Percentiles rank a stretch among this genome's conserved stretches.
Conservation (phyloP, 2,888 invertebrate genomes). For the Drosophila maculinotata region DNA sequence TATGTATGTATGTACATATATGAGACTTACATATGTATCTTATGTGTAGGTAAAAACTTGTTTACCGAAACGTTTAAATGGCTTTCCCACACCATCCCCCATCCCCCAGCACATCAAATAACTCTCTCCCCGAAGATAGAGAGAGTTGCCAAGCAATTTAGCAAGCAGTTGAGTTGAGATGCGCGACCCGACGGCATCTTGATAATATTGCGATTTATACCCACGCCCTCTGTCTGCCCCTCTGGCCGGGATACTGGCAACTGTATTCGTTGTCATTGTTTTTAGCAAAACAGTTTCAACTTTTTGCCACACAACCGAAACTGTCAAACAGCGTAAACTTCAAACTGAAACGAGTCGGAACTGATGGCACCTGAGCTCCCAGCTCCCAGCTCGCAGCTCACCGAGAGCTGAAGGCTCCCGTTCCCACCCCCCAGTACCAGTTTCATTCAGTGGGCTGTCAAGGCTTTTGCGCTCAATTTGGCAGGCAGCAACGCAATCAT, state of each 20-base stretch:
- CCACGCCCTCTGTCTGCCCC: constrained; percentile 5
- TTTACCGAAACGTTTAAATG: constrained; percentile 60
- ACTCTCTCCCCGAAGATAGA: background rate
- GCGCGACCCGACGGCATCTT: constrained; percentile 74
- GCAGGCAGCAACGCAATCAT: constrained; percentile 62
- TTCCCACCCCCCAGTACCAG: background rate
- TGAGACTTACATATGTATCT: constrained; percentile 25
- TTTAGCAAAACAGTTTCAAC: constrained; percentile 50
- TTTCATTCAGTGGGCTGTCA: constrained; percentile 51
- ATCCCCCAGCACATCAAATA: background rate
- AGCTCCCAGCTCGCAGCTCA: constrained; percentile 1
- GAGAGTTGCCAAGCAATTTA: constrained; percentile 47
- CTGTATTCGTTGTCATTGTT: constrained; percentile 46
- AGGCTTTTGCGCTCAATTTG: constrained; percentile 78
- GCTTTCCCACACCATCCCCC: background rate
- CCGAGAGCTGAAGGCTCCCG: background rate
- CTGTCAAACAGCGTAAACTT: constrained; percentile 79
- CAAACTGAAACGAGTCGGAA: constrained; percentile 79
- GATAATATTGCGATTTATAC: constrained; percentile 81
- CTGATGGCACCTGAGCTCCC: constrained; percentile 74
- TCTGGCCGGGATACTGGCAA: constrained; percentile 2
- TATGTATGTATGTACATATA: background rate
- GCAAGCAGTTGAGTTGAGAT: constrained; percentile 31
- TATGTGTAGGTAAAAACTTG: constrained; percentile 57
- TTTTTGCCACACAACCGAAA: constrained; percentile 58